Conservation (phyloP, 2,113 vertebrate species). For the Lethenteron reissneri region DNA sequence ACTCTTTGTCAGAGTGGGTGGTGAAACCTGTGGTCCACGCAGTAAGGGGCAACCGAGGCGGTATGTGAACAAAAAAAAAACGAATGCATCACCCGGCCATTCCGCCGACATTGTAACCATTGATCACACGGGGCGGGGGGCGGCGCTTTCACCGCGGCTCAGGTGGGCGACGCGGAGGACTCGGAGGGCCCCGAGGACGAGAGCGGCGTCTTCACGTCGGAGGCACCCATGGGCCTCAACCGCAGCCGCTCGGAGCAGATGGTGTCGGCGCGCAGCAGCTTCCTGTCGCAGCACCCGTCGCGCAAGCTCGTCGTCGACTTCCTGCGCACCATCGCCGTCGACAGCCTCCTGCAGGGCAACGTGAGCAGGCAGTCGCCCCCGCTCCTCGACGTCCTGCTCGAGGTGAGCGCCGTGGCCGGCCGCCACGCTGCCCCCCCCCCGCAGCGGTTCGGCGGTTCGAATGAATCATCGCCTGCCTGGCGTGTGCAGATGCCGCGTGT, state of each 20-base stretch:
- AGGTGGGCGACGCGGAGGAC: slow-evolving; percentile 86
- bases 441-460: no score
- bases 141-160: no score
- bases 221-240: slow-evolving; percentile 80
- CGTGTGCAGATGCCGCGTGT: no score
- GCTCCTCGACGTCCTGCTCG: slow-evolving; percentile 69
- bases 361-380: slow-evolving; percentile 78
- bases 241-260: slow-evolving; percentile 93
- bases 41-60: no score
- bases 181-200: slow-evolving; percentile 39
- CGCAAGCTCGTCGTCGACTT: slow-evolving; percentile 97
- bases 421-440: no score
- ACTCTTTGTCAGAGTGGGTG: no score
- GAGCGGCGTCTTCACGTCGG: slow-evolving; percentile 22
- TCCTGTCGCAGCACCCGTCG: slow-evolving; percentile 81
- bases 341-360: slow-evolving; percentile 74
- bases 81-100: no score
- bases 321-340: slow-evolving; percentile 89
- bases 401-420: slow-evolving; percentile 29
- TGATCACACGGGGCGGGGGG: no score
- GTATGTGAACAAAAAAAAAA: no score
- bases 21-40: no score
- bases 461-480: no score
- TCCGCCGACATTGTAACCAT: no score
- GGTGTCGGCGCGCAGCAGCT: slow-evolving; percentile 83